A percentile compares a stretch with the other conserved stretches of the same genome.
Conservation (phyloP, 2,888 invertebrate species). For the Habroteleia sp. region DNA sequence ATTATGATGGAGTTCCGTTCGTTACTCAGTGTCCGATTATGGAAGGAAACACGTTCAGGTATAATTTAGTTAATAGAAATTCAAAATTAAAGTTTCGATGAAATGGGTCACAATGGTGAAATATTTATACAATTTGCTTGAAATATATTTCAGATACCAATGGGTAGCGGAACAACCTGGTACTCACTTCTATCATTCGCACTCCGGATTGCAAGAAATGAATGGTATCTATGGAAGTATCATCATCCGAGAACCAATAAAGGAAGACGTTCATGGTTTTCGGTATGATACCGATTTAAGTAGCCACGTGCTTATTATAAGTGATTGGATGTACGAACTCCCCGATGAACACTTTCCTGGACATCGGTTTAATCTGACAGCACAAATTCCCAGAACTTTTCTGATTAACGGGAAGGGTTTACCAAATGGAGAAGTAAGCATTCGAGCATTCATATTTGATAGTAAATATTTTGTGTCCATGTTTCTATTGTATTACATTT, state of each 20-base stretch:
- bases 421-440: slow-evolving; percentile 45
- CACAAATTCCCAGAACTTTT: slow-evolving; percentile 75
- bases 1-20: slow-evolving; percentile 94
- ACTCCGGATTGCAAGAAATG: slow-evolving; percentile 82
- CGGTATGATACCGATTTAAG: slow-evolving; percentile 82
- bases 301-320: slow-evolving; percentile 82
- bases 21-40: slow-evolving; percentile 94
- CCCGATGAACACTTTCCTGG: slow-evolving; percentile 80
- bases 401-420: slow-evolving; percentile 77
- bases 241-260: slow-evolving; percentile 82
- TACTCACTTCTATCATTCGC: slow-evolving; percentile 80
- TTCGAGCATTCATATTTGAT: too few species aligned
- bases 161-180: slow-evolving; percentile 76
- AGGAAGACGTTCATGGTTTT: slow-evolving; percentile 42
- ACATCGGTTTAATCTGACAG: slow-evolving; percentile 78
- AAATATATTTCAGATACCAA: slow-evolving; percentile 71
- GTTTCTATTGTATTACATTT: too few species aligned
- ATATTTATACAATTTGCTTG: slow-evolving; percentile 10
- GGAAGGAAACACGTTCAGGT: slow-evolving; percentile 92
- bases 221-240: slow-evolving; percentile 84
- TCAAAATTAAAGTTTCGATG: too few species aligned
- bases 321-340: slow-evolving; percentile 82
- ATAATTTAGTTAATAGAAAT: slow-evolving; percentile 3
- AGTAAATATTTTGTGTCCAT: too few species aligned
- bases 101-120: too few species aligned